Base-by-base conservation (phyloP, 2,797 vertebrate genomes). In the Artibeus jamaicensis region DNA sequence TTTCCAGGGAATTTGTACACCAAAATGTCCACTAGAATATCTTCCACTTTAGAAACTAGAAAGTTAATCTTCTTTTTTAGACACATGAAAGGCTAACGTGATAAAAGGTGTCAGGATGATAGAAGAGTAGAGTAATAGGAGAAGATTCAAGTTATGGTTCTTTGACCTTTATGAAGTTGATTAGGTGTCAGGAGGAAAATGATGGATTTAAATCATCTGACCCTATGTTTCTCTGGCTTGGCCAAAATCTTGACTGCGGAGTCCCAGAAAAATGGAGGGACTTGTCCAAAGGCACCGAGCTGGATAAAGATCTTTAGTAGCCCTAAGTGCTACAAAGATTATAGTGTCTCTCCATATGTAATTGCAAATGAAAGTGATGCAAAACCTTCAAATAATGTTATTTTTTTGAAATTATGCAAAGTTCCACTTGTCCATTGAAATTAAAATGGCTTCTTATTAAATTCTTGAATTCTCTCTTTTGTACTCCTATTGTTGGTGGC, bases 1-100 rank as follows among this genome's bases (percentile, higher is more conserved):
- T 93, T 96, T 81, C 78, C 53, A 86, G 84, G 84, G 97, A 96
- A 93, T 94, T 46, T 93, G 86, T 86, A 91, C 67, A 93, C 22
- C 73, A 95, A 94, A 97, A 97, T 92, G 89, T 95, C 89, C 48
- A 71, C 81, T 94, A 93, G 89, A 94, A 96, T 96, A 93, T 95
- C 88, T 68, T 96, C 37, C 3, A 77, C 67, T 70, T 92, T 91
- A 73, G 44, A 94, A 96, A 96, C 44, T 91, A 89, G 81, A 92
- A 85, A 94, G 78, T 62, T 81, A 91, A 91, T 94, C n/a, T 86
- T 92, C 57, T 26, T 71, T 74, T 95, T 93, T 68, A 89, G 89
- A 94, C 57, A 85, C 34, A 6, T 3, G 15, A 92, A 78, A 32
- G 94, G 26, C 65, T 91, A 96, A 93, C 34, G 57, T 2, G 18